Base-by-base conservation (phyloP, 2,113 vertebrate genomes). In the Bubo blakistoni region DNA sequence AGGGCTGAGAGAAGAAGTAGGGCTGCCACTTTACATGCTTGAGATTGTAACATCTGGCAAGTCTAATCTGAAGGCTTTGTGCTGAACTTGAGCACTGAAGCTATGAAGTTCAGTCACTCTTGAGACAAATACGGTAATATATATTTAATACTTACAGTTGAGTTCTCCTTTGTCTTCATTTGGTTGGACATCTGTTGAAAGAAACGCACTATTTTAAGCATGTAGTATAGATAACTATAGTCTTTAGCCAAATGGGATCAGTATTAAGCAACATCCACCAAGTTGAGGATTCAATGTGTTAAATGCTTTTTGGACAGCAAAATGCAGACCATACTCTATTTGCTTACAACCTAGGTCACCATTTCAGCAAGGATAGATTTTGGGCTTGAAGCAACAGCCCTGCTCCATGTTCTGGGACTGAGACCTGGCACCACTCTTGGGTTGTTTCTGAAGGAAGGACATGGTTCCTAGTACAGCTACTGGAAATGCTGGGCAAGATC, bases 131-230 rank as follows among this genome's bases (percentile, higher is more conserved):
- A 72, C 4, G n/a, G 17, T 14, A 78, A 79, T 4, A 2, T 21
- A 13, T 65, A 81, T 76, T 79, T 83, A 70, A 71, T 82, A 91
- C 95, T 96, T 93, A 96, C 95, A 66, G 49, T 40, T 80, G 47
- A 29, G 7, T 73, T 17, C 71, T 86, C 21, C 79, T 40, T 21
- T 52, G 27, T 88, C 55, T 86, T 95, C 90, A 22, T 47, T 69
- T 86, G 18, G 20, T 11, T 51, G 81, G 29, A 81, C 90, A 94
- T 54, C 96, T 97, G 86, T 83, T 88, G 74, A 84, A 95, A 93
- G 8, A 94, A 95, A 85, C 47, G 18, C 11, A 83, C 18, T 29
- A 15, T 27, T 92, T 82, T 81, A 77, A 91, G 44, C n/a, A 34
- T 7, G 20, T 44, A 27, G 44, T 15, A 47, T 7, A 49, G 11